Evolutionary conservation across 2,113 vertebrate species (phyloP), one percentile per base, ranked within the genome.

Genomic region (Marmota monax): DNA sequence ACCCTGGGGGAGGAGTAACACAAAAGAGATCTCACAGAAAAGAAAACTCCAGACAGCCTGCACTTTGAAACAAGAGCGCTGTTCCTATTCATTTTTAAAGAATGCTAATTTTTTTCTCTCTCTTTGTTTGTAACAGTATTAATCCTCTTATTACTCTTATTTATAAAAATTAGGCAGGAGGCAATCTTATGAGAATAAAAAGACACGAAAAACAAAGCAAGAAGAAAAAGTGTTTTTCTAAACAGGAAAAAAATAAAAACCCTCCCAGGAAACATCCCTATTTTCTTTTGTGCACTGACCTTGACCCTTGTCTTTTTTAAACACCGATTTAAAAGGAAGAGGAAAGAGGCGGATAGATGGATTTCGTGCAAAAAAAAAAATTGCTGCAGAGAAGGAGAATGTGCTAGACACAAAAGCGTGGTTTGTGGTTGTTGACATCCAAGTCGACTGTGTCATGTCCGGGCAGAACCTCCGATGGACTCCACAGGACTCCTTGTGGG

Each of bases 221-320:
- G 23, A 84, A n/a, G 25, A 48, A 69, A 83, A 61, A 95, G n/a
- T 53, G 29, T 92, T 93, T 94, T 94, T 95, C 77, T 77, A 94
- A 83, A 84, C 7, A 84, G 32, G 56, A 76, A 53, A 45, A 48
- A 61, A 61, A 69, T 92, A 72, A 51, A 39, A 39, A 37, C 65
- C 45, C 45, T 88, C 87, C 72, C 74, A 88, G 82, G 76, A 96
- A 92, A 85, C 80, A 94, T 45, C 39, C 12, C 29, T 53, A 10
- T 56, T 86, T 95, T 73, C 53, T 77, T 82, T 89, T 53, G 58
- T 25, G 11, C 27, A 45, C 25, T 51, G 58, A 93, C 16, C 73
- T 77, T 84, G 45, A 80, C 51, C 25, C 13, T 39, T n/a, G 20
- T 45, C 23, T 13, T 73, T 84, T 77, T 7, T 69, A 93, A 86